Evolutionary conservation across 2,113 vertebrate species (phyloP).

Genomic region (Cyanistes caeruleus): DNA sequence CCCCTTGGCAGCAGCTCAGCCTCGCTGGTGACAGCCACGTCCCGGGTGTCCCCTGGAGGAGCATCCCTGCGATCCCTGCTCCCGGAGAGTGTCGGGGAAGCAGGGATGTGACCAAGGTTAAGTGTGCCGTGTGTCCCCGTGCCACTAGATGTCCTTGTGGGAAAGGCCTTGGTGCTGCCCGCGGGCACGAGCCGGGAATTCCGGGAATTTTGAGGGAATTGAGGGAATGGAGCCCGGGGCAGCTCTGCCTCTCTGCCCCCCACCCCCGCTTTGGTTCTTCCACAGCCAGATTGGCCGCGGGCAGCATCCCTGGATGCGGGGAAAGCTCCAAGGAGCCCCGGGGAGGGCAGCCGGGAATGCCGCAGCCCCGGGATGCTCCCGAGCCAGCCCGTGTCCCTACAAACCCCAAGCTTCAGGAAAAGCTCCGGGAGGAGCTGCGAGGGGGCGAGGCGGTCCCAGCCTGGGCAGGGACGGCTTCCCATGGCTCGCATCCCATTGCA

Average conservation of each 20-base stretch:
- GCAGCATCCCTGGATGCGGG: background rate
- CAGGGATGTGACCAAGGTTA: background rate
- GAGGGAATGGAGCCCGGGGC: background rate
- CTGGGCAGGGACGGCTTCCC: background rate
- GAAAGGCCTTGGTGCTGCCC: conserved; percentile 46
- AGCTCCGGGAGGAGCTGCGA: background rate
- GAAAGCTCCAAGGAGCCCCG: accelerated
- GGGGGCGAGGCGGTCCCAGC: background rate
- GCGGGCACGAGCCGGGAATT: background rate
- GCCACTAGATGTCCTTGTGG: conserved; percentile 67
- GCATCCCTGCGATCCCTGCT: accelerated
- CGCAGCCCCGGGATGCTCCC: background rate
- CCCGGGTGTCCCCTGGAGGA: background rate
- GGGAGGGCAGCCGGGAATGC: background rate
- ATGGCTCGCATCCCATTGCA: background rate
- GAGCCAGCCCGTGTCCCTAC: background rate
- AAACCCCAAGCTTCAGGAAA: background rate
- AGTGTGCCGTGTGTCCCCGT: background rate
- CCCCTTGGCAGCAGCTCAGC: background rate
- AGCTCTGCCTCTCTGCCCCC: background rate
- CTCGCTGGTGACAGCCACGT: background rate
- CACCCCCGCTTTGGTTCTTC: background rate
- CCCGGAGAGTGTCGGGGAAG: accelerated
- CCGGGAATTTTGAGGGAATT: too few species aligned
- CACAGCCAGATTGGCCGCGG: accelerated